Percentiles rank a stretch among this genome's conserved stretches.
Conservation (phyloP, 1,140 invertebrate genomes). For the Zelostemma sp. region DNA sequence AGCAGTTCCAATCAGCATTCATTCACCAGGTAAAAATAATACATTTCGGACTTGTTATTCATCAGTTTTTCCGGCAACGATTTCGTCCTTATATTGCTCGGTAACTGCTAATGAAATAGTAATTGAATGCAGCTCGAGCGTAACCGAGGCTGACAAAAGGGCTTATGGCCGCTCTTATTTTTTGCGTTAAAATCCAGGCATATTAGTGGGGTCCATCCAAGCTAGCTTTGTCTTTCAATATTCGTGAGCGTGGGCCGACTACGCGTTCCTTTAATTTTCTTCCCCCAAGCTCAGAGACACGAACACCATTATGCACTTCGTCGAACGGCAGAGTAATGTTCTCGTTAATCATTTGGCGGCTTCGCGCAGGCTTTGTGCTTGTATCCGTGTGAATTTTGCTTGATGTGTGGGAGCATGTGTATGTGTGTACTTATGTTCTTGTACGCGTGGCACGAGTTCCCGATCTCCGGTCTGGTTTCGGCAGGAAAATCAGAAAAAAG, state of each 20-base stretch:
- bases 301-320: slow-evolving; percentile 51
- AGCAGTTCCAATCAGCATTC: too few species aligned
- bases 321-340: slow-evolving; percentile 50
- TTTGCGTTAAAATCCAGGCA: background rate
- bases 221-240: slow-evolving; percentile 13
- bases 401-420: slow-evolving; percentile 1
- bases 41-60: too few species aligned
- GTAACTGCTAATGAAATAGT: too few species aligned
- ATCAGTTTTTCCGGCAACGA: too few species aligned
- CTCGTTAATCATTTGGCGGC: slow-evolving; percentile 49
- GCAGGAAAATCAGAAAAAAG: slow-evolving; percentile 27
- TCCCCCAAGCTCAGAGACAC: slow-evolving; percentile 29
- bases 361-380: slow-evolving; percentile 32
- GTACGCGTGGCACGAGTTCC: slow-evolving; percentile 23
- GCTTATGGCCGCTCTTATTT: background rate
- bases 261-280: slow-evolving; percentile 41
- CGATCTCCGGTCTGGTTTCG: slow-evolving; percentile 16
- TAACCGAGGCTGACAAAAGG: too few species aligned
- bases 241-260: slow-evolving; percentile 18
- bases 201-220: slow-evolving; percentile 15
- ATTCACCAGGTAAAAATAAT: too few species aligned
- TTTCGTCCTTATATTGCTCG: too few species aligned
- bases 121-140: too few species aligned
- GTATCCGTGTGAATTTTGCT: slow-evolving; percentile 1
- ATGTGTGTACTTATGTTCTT: slow-evolving; percentile 10